Base-by-base conservation (phyloP, 2,113 vertebrate genomes). In the Arizona elegans region DNA sequence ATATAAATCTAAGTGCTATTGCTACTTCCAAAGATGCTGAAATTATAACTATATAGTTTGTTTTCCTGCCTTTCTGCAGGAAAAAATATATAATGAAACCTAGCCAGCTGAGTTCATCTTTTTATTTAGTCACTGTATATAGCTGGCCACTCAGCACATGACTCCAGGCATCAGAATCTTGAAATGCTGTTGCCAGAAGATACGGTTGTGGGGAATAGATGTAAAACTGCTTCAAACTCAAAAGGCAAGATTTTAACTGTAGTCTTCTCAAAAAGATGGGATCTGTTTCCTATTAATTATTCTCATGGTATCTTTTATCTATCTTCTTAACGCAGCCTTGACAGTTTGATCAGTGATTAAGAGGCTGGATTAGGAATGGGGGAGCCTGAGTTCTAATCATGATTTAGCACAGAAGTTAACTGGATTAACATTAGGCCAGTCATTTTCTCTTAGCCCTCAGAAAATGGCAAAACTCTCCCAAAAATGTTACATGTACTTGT, bases 221-320 rank as follows among this genome's bases (percentile, higher is more conserved):
- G 8, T 0, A 0, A 92, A 91, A 94, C 2, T 15, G 87, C 38
- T 26, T 89, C 53, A 91, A 88, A 94, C 52, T 94, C 50, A 29
- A 87, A 96, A 93, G 26, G 21, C 15, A 50, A 19, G 91, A 93
- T 86, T 93, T 97, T 94, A 95, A 50, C 91, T 91, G 95, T 94
- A 95, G 95, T 94, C 52, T 91, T 95, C 94, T 93, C 94, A 96
- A 92, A 96, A 94, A 93, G 24, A 5, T 81, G 93, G 52, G 26
- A 54, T 93, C 6, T 86, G 90, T 92, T 94, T 91, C 5, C 17
- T 94, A 1, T 70, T 94, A 17, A 26, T 17, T 62, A 93, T 89
- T 5, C 15, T 91, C 54, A 87, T 33, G 7, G 62, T 54, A 86
- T 90, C 33, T 87, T 88, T 88, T 23, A 0, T 52, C 90, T 94